Base-by-base conservation (phyloP, 2,888 invertebrate genomes). In the Mythimna lalbum region DNA sequence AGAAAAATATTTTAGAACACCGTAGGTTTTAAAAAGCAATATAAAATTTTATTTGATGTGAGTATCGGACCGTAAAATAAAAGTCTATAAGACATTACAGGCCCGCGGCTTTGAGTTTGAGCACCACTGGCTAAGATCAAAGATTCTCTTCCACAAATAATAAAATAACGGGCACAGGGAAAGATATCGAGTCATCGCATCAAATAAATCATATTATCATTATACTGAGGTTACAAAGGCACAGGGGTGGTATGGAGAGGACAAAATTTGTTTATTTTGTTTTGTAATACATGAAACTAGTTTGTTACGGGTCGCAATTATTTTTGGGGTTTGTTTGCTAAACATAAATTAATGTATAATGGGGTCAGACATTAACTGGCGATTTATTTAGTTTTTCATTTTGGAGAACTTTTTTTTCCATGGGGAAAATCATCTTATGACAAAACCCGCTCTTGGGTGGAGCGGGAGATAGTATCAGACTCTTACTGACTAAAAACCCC, bases 151-250 rank as follows among this genome's bases (percentile, higher is more conserved):
- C 64, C 65, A 71, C 55, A 76, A 81, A 79, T 83, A 83, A 83
- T 72, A 70, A 70, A 71, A 63, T 76, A 76, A 49, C 62, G 56
- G 69, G 47, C 43, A 69, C 63, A 64, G 59, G 60, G 39, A 71
- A 79, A 80, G 69, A 76, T 77, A 81, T 73, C 67, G 64, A 76
- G 78, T 81, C 83, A 86, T 81, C 73, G 75, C 70, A 76, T 79
- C 74, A 75, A 80, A 83, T 82, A 82, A 82, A 86, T 82, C 77
- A 76, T 76, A 78, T 79, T 77, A 78, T 70, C 70, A 73, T 76
- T 76, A 84, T 63, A 77, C 69, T 79, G 74, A 79, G 69, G 73
- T 76, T 64, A 73, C 78, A 73, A 73, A 49, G 39, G 67, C 53
- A 67, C 39, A 67, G 50, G 49, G 19, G 47, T 53, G 64, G 53